Percentiles rank a stretch among this genome's conserved stretches.
phyloP scores from a whole-genome alignment of 2,888 invertebrate genomes.

The Mythimna impura region DNA sequence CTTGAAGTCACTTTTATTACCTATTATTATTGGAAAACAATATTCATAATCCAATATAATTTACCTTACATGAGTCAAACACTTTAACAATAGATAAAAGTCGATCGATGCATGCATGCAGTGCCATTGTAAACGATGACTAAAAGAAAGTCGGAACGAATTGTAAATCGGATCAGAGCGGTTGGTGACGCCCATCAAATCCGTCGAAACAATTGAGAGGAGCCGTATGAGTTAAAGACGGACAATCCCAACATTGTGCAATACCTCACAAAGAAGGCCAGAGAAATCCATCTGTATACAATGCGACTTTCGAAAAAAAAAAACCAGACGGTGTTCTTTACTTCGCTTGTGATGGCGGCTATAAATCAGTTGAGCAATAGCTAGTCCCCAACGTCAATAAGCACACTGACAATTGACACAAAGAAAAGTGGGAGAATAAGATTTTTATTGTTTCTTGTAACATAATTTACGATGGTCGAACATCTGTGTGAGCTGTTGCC shows the following conservation, averaged over 20 bases:
- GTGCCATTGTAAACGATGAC: slow-evolving; percentile 75
- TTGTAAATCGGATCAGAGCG: slow-evolving; percentile 85
- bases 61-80: slow-evolving; percentile 15
- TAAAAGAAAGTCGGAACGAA: slow-evolving; percentile 88
- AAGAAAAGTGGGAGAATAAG: slow-evolving; percentile 62
- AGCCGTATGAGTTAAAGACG: slow-evolving; percentile 79
- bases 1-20: too few species aligned
- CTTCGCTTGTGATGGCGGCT: slow-evolving; percentile 71
- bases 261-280: slow-evolving; percentile 85
- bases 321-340: slow-evolving; percentile 75
- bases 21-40: background rate
- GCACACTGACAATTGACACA: slow-evolving; percentile 70
- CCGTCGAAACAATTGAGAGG: slow-evolving; percentile 84
- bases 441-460: slow-evolving; percentile 67
- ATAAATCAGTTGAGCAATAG: slow-evolving; percentile 85
- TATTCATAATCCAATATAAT: background rate
- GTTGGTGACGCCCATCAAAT: slow-evolving; percentile 84
- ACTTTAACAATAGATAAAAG: slow-evolving; percentile 44
- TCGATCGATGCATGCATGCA: slow-evolving; percentile 55
- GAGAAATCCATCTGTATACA: slow-evolving; percentile 84
- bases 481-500: slow-evolving; percentile 67
- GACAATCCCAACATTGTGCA: slow-evolving; percentile 84
- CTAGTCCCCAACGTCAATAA: slow-evolving; percentile 73
- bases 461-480: slow-evolving; percentile 69
- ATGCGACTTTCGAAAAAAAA: slow-evolving; percentile 83